These are phyloP conservation scores for Prionailurus bengalensis DNA, from an alignment of 2,113 vertebrate species.

Conservation along the genomic window DNA sequence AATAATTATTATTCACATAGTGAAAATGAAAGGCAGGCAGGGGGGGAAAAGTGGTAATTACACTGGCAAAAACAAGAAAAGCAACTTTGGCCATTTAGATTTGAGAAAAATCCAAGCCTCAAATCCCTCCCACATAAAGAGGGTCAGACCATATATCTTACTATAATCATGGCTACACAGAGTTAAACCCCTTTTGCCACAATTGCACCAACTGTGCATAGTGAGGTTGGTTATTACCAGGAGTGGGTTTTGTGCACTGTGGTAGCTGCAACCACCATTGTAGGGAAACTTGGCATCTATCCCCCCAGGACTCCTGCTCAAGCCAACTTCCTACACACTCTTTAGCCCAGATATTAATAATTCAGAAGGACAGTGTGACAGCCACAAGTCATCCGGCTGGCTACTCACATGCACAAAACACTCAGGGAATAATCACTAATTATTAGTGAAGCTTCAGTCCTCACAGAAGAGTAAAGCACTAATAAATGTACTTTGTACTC, in stretches of 20 bases:
- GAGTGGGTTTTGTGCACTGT: background rate
- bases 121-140: background rate
- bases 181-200: conserved; percentile 25
- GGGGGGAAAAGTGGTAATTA: background rate
- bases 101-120: conserved; percentile 62
- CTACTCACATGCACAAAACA: background rate
- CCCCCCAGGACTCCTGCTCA: background rate
- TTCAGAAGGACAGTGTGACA: background rate
- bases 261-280: conserved; percentile 28
- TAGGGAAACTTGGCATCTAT: background rate
- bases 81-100: background rate
- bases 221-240: conserved; percentile 7
- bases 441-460: too few relatives aligned
- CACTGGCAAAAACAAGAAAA: conserved; percentile 23
- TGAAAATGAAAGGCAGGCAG: conserved; percentile 43
- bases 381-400: background rate
- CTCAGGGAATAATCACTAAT: background rate
- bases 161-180: conserved; percentile 54
- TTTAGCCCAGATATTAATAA: background rate
- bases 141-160: background rate
- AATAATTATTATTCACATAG: conserved; percentile 55
- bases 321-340: background rate
- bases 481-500: background rate
- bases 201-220: conserved; percentile 28
- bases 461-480: background rate